phyloP scores from a whole-genome alignment of 2,113 vertebrate species.

The Amia ocellicauda region DNA sequence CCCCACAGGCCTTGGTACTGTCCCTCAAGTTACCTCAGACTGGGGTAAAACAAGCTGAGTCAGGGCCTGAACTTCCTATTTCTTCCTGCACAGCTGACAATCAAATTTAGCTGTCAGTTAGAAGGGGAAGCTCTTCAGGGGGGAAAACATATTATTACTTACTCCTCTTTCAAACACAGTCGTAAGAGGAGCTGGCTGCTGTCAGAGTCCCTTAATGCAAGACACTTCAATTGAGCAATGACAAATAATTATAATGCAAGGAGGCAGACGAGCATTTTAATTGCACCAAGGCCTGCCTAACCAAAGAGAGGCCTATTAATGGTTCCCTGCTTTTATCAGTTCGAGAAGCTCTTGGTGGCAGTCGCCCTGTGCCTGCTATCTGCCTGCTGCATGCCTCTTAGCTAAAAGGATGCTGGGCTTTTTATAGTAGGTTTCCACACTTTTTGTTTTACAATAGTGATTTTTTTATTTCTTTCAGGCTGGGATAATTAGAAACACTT shows the following conservation, averaged over 20 bases:
- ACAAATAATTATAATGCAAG: background rate
- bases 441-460: background rate
- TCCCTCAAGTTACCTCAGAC: too few relatives aligned
- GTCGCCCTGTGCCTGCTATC: background rate
- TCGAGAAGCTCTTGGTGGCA: background rate
- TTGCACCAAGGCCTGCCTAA: background rate
- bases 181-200: too few relatives aligned
- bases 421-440: background rate
- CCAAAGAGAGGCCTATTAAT: background rate
- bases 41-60: too few relatives aligned
- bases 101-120: too few relatives aligned
- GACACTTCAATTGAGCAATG: background rate
- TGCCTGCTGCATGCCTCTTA: too few relatives aligned
- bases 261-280: background rate
- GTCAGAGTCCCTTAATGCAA: too few relatives aligned
- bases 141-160: background rate
- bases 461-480: conserved; percentile 11
- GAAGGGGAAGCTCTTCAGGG: too few relatives aligned
- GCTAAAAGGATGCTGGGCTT: background rate
- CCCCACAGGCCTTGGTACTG: too few relatives aligned
- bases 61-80: too few relatives aligned
- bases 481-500: conserved; percentile 22
- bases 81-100: too few relatives aligned
- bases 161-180: background rate
- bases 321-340: background rate